Evolutionary conservation across 2,113 vertebrate species (phyloP).

Genomic region (Pluvialis apricaria): DNA sequence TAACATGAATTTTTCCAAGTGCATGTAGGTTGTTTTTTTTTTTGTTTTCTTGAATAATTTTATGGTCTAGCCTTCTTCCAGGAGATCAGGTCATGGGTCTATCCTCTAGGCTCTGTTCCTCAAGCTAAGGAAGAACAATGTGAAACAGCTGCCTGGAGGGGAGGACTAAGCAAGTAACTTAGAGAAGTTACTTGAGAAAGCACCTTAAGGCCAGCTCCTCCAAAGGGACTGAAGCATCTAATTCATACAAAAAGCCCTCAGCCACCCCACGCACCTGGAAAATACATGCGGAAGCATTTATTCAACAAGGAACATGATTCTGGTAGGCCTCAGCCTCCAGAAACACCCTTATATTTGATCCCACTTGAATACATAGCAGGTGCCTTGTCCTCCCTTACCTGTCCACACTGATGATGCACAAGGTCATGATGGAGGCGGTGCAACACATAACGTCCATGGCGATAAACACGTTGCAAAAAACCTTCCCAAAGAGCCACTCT

Average conservation of each 20-base stretch:
- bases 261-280: not conserved
- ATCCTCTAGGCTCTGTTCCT: not conserved
- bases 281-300: not conserved
- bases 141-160: not conserved
- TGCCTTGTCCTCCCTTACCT: constrained; percentile 54
- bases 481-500: constrained; percentile 80
- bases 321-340: not conserved
- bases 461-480: constrained; percentile 81
- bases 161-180: not conserved
- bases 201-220: not conserved
- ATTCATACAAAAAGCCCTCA: not conserved
- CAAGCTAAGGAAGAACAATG: not conserved
- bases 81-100: not conserved
- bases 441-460: constrained; percentile 84
- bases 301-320: rapidly evolving
- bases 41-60: not conserved
- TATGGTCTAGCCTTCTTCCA: not conserved
- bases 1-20: not conserved
- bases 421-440: constrained; percentile 79
- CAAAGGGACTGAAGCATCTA: not conserved
- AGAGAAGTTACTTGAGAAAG: not conserved
- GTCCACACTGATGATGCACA: constrained; percentile 82
- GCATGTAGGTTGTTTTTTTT: not conserved
- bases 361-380: rapidly evolving
- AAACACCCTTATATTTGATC: rapidly evolving